A percentile compares a stretch with the other conserved stretches of the same genome.
Evolutionary conservation across 37 sponge, comb jelly and placozoan genomes (phyloP).

Genomic region (Cliona cf. orientalis): DNA sequence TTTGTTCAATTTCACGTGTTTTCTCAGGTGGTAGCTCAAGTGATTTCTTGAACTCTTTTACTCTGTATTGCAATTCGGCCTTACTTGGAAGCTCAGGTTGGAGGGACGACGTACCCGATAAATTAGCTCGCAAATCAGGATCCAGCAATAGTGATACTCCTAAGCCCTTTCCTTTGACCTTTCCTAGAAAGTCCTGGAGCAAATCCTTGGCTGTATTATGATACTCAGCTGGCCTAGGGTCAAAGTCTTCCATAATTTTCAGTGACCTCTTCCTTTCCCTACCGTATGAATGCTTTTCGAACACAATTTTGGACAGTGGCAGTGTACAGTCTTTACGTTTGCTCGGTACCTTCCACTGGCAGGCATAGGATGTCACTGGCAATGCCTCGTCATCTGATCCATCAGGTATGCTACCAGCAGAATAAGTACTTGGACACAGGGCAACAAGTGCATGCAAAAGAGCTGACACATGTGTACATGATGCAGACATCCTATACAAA

Average conservation of each 20-base stretch:
- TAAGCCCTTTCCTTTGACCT: conserved; percentile 9
- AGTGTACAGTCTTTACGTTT: conserved; percentile 45
- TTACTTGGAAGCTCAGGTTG: background rate
- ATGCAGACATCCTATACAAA: conserved; percentile 4
- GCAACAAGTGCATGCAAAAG: conserved; percentile 55
- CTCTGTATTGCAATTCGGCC: background rate
- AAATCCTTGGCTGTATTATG: background rate
- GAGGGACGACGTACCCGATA: background rate
- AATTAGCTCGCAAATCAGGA: background rate
- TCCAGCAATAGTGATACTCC: conserved; percentile 36
- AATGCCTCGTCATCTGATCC: conserved; percentile 15
- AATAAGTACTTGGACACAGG: background rate
- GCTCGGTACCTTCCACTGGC: conserved; percentile 66
- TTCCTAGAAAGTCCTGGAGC: conserved; percentile 17
- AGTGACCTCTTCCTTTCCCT: conserved; percentile 22
- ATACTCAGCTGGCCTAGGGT: conserved; percentile 48
- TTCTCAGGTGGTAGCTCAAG: conserved; percentile 7
- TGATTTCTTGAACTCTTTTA: conserved; percentile 26
- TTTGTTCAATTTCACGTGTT: conserved; percentile 14
- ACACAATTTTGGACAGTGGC: background rate
- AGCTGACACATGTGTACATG: conserved; percentile 40
- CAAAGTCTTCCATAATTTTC: conserved; percentile 47
- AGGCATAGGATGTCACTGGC: conserved; percentile 57
- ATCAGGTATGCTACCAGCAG: background rate
- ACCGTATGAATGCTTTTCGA: conserved; percentile 50